Evolutionary conservation across 2,797 vertebrate genomes (phyloP).

Genomic region (Dromococcyx pavoninus): DNA sequence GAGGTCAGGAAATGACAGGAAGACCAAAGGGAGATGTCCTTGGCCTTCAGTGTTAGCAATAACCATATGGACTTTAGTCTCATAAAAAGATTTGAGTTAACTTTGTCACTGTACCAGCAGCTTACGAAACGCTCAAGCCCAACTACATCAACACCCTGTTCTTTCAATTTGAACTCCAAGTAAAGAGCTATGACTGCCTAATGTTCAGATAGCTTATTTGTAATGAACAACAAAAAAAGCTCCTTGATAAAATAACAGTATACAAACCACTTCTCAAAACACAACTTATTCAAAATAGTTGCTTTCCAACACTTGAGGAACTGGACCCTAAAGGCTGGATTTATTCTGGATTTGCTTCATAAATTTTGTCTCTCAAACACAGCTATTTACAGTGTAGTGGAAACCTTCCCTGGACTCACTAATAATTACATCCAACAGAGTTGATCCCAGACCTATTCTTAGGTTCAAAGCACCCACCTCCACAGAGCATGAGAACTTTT

Average conservation of each 20-base stretch:
- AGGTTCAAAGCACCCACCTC: neutral
- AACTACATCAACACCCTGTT: neutral
- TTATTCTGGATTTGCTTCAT: neutral
- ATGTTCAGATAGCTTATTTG: neutral
- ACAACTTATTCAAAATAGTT: neutral
- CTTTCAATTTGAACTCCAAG: neutral
- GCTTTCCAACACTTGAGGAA: neutral
- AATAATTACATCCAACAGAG: neutral
- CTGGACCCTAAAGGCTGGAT: neutral
- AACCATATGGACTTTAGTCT: neutral
- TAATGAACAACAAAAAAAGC: neutral
- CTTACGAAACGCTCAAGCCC: neutral
- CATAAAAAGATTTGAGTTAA: neutral
- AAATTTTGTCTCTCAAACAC: neutral
- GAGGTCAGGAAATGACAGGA: neutral
- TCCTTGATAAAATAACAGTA: neutral
- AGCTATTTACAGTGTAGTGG: fast-evolving
- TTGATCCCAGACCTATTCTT: neutral
- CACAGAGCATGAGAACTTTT: neutral
- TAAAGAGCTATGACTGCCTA: neutral
- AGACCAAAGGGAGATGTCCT: neutral
- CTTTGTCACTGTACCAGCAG: neutral
- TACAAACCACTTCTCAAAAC: neutral
- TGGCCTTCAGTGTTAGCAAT: neutral
- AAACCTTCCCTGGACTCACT: neutral